Evolutionary conservation across 2,888 invertebrate genomes (phyloP).

Genomic region (Arctia plantaginis): DNA sequence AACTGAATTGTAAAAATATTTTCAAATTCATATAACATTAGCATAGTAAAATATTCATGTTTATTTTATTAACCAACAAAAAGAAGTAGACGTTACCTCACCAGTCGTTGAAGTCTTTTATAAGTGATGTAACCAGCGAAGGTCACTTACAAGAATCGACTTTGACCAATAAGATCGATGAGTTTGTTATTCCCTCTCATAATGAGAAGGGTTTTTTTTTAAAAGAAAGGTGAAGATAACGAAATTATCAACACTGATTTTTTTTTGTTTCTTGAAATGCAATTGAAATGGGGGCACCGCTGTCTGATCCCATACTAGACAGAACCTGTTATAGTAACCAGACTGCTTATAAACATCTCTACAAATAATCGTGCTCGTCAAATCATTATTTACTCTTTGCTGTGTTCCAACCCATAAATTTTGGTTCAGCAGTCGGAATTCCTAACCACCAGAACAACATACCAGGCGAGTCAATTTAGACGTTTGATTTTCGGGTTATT

Average conservation of each 20-base stretch:
- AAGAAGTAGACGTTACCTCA: conserved; percentile 20
- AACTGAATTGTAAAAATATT: conserved; percentile 4
- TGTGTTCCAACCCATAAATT: too few relatives aligned
- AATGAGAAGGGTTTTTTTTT: background rate
- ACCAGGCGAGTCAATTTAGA: too few relatives aligned
- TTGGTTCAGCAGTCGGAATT: too few relatives aligned
- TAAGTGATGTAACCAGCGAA: conserved; percentile 39
- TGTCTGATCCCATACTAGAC: too few relatives aligned
- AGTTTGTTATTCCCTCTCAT: background rate
- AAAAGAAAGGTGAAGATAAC: background rate
- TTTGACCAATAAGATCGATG: conserved; percentile 4
- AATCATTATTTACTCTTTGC: too few relatives aligned
- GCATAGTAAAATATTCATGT: conserved; percentile 3
- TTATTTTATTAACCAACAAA: background rate
- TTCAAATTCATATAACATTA: background rate
- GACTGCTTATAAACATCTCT: too few relatives aligned
- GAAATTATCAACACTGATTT: background rate
- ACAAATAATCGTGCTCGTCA: too few relatives aligned
- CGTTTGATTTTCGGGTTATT: too few relatives aligned
- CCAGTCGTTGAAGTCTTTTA: conserved; percentile 70
- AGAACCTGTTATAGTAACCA: too few relatives aligned
- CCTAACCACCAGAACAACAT: too few relatives aligned
- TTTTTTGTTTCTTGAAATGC: background rate
- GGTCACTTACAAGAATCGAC: conserved; percentile 10
- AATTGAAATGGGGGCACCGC: too few relatives aligned